Evolutionary conservation across 2,113 vertebrate genomes (phyloP), one percentile per base, ranked within the genome.

Genomic region (Camelus bactrianus): DNA sequence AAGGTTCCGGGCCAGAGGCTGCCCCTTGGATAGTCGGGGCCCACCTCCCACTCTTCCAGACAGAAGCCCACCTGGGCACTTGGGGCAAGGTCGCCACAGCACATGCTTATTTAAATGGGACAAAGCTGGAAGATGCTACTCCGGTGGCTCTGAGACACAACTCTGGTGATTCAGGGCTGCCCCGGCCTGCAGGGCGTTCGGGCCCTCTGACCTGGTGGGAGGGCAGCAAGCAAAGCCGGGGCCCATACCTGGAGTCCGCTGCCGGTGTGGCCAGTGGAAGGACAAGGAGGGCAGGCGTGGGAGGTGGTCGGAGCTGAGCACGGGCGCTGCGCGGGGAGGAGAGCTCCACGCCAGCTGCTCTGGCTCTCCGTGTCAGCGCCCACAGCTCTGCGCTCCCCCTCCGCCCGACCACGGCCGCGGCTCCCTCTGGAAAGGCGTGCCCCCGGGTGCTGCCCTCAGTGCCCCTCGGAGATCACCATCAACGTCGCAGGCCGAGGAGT

Each of bases 81-180:
- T 5, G 1, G 1, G 38, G 65, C 12, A 35, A n/a, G 16, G 48
- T 3, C 6, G 17, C 19, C 30, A 19, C n/a, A 6, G 20, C 10
- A 6, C 48, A 2, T 14, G 28, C 10, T 30, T 10, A 6, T 20
- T 64, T 20, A 22, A 46, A 42, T 46, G 22, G 72, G 28, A 30
- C 48, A 20, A 20, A 52, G 35, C 28, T 48, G 14, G 42, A 48
- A 32, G 28, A 77, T 0, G n/a, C 28, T 60, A 52, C 22, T 19
- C 4, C 0, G 62, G 38, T 14, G 16, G 54, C 11, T 77, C 70
- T 50, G 50, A 4, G 26, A 38, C 69, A 50, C 0, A 0, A 77
- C 30, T 48, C 79, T 0, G 0, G 30, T 7, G 9, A 42, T 42
- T 30, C 0, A 5, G 3, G 46, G 2, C 35, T 35, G 65, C 38